phyloP scores from a whole-genome alignment of 2,888 invertebrate genomes.

The Cheilosia scutellata region DNA sequence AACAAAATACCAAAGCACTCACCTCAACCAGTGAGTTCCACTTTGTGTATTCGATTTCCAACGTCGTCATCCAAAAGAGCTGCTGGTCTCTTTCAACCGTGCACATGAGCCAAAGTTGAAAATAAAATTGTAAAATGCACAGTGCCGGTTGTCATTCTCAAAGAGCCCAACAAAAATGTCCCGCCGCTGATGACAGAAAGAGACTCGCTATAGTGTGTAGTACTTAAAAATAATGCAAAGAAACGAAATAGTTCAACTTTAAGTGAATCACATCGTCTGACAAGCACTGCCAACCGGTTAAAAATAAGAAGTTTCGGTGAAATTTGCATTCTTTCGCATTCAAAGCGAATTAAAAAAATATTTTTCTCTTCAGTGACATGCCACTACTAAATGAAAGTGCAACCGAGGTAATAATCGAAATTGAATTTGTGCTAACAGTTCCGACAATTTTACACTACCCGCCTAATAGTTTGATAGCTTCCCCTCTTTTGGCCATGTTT shows the following conservation, averaged over 20 bases:
- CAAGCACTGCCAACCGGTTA: constrained; percentile 29
- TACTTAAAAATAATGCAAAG: constrained; percentile 36
- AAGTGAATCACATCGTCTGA: constrained; percentile 25
- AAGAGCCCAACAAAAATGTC: constrained; percentile 35
- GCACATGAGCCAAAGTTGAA: constrained; percentile 42
- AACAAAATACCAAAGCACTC: constrained; percentile 5
- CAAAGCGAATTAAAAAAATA: neutral
- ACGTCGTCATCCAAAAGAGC: constrained; percentile 40
- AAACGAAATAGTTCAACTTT: constrained; percentile 3
- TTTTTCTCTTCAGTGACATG: constrained; percentile 26
- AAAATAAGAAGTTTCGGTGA: constrained; percentile 33
- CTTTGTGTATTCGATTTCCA: constrained; percentile 47
- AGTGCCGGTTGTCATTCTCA: constrained; percentile 26
- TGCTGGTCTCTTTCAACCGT: constrained; percentile 40
- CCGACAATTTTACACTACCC: too few relatives aligned
- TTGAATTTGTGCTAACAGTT: neutral
- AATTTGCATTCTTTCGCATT: constrained; percentile 17
- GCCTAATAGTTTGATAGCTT: too few relatives aligned
- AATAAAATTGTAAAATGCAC: neutral
- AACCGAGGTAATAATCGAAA: constrained; percentile 57
- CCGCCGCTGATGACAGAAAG: constrained; percentile 25
- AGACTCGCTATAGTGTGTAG: constrained; percentile 10
- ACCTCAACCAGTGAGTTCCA: constrained; percentile 37
- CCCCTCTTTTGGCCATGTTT: too few relatives aligned
- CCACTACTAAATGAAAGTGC: constrained; percentile 51